Conservation (phyloP, 2,797 vertebrate genomes). For the Falco naumanni region DNA sequence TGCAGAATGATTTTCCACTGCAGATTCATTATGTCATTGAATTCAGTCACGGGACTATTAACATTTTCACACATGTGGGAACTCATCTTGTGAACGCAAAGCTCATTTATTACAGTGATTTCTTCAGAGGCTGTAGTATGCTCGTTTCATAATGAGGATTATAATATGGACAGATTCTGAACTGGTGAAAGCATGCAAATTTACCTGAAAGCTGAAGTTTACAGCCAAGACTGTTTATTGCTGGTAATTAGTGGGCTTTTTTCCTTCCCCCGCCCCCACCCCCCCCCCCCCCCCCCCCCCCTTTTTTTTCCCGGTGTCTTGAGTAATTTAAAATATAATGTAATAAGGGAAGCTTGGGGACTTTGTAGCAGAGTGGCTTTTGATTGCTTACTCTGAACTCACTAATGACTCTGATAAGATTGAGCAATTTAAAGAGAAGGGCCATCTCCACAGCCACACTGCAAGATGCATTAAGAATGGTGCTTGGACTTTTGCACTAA, state of each 20-base stretch:
- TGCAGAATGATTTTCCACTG: conserved; percentile 65
- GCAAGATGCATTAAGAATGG: background rate
- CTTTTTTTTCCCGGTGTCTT: background rate
- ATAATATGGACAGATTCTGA: conserved; percentile 10
- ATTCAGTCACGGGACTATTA: conserved; percentile 65
- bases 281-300: too few species aligned
- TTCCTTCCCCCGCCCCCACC: background rate
- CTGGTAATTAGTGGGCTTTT: background rate
- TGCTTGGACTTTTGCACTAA: background rate
- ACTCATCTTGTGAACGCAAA: conserved; percentile 57
- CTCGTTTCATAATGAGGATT: background rate
- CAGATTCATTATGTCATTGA: conserved; percentile 67
- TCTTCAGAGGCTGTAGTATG: conserved; percentile 27
- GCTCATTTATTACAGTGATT: conserved; percentile 63
- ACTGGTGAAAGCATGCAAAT: background rate
- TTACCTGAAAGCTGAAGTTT: conserved; percentile 25
- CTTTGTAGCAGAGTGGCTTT: background rate
- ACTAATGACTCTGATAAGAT: background rate
- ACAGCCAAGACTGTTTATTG: background rate
- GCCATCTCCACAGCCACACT: background rate
- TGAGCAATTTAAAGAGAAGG: background rate
- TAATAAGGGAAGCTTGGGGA: background rate
- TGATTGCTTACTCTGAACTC: background rate
- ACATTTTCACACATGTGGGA: conserved; percentile 65
- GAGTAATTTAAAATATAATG: background rate